These are phyloP conservation scores for Neuroscelio doddi DNA, from an alignment of 2,888 invertebrate species.

Conservation along the genomic window DNA sequence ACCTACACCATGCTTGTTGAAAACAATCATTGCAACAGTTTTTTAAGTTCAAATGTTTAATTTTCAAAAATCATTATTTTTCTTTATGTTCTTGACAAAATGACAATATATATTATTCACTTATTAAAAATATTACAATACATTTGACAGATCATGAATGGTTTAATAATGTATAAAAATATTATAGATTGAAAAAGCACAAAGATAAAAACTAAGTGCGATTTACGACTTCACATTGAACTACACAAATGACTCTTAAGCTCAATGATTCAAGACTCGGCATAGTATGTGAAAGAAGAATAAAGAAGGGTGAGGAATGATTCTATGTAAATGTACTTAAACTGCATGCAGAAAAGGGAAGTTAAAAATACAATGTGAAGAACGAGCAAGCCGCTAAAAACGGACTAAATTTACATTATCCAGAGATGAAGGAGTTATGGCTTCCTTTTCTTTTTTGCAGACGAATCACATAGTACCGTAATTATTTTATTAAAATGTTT, in stretches of 20 bases:
- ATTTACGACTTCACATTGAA: constrained; percentile 6
- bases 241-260: constrained; percentile 7
- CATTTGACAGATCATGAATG: too few species aligned
- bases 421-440: constrained; percentile 8
- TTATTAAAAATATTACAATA: too few species aligned
- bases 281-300: constrained; percentile 5
- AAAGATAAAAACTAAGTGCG: constrained; percentile 1
- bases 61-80: too few species aligned
- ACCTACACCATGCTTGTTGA: not conserved
- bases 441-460: constrained; percentile 5
- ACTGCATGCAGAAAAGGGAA: constrained; percentile 11
- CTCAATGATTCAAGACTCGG: constrained; percentile 13
- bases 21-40: not conserved
- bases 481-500: constrained; percentile 1
- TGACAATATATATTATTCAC: too few species aligned
- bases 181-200: constrained; percentile 8
- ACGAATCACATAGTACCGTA: not conserved
- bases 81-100: too few species aligned
- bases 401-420: constrained; percentile 6
- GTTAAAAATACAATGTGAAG: constrained; percentile 11
- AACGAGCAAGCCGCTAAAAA: constrained; percentile 9
- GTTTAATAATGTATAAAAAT: constrained; percentile 26
- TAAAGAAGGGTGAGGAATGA: constrained; percentile 4
- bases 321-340: constrained; percentile 15
- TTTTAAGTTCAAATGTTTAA: not conserved